phyloP scores from a whole-genome alignment of 2,888 invertebrate genomes.

The Synanthedon andrenaeformis region DNA sequence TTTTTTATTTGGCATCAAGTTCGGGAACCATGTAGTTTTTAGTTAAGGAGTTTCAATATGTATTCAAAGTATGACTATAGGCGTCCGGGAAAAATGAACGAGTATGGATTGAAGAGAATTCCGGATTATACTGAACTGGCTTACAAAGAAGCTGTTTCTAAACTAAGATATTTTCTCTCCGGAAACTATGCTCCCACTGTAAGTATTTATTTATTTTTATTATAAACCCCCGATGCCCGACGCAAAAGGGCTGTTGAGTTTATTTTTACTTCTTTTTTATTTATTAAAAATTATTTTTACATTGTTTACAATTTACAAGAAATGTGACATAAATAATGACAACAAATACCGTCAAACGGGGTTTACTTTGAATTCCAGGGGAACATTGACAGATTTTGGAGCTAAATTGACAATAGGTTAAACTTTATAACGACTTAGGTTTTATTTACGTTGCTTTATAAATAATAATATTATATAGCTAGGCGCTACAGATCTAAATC shows the following conservation, averaged over 20 bases:
- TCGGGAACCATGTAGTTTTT: slow-evolving; percentile 23
- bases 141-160: slow-evolving; percentile 86
- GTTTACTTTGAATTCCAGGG: too few relatives aligned
- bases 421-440: too few relatives aligned
- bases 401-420: too few relatives aligned
- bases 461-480: too few relatives aligned
- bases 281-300: too few relatives aligned
- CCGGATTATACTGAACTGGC: slow-evolving; percentile 87
- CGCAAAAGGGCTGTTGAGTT: not conserved
- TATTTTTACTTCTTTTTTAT: not conserved
- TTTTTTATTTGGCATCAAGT: slow-evolving; percentile 10
- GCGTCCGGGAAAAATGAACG: slow-evolving; percentile 56
- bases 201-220: slow-evolving; percentile 22
- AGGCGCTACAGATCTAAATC: too few relatives aligned
- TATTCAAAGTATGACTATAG: slow-evolving; percentile 43
- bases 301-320: not conserved
- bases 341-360: too few relatives aligned
- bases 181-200: slow-evolving; percentile 78
- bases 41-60: slow-evolving; percentile 2
- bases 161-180: slow-evolving; percentile 80
- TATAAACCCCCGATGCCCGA: too few relatives aligned
- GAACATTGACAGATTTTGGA: too few relatives aligned
- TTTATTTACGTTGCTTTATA: too few relatives aligned
- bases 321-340: too few relatives aligned
- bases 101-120: slow-evolving; percentile 68